These are phyloP conservation scores for Xylocopa sonorina DNA, from an alignment of 1,140 invertebrate genomes.

Conservation along the genomic window DNA sequence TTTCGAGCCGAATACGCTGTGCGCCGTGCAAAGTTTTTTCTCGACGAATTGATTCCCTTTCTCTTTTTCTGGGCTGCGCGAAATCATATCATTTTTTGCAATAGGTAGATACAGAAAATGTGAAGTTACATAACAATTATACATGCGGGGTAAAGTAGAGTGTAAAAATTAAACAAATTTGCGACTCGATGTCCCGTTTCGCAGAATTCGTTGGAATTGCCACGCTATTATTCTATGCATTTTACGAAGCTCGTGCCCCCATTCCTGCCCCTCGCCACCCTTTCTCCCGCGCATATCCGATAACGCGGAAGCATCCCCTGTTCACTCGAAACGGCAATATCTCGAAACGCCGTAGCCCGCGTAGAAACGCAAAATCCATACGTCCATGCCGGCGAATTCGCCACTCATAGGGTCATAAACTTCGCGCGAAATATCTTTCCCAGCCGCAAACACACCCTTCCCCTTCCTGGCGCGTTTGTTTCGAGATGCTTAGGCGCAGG, in stretches of 20 bases:
- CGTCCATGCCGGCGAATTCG: neutral
- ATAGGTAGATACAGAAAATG: no score
- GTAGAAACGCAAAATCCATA: conserved; percentile 9
- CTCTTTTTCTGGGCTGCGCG: no score
- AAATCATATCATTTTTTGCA: no score
- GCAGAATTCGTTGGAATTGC: no score
- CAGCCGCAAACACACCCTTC: neutral
- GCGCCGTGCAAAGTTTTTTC: no score
- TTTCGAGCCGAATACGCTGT: neutral
- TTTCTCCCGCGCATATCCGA: neutral
- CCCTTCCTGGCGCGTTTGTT: conserved; percentile 18
- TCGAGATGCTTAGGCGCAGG: neutral
- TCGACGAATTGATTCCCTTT: no score
- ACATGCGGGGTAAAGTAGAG: no score
- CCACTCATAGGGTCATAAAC: conserved; percentile 24
- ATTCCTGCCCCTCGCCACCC: neutral
- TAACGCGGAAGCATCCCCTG: neutral
- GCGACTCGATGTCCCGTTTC: no score
- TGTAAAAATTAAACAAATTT: no score
- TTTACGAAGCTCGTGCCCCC: neutral
- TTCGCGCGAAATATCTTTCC: conserved; percentile 55
- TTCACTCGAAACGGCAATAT: neutral
- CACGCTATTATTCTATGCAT: neutral
- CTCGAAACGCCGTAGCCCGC: neutral
- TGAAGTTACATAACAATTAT: no score